These are phyloP conservation scores for Halcyon malimbica DNA, from an alignment of 2,113 vertebrate species.

Conservation along the genomic window DNA sequence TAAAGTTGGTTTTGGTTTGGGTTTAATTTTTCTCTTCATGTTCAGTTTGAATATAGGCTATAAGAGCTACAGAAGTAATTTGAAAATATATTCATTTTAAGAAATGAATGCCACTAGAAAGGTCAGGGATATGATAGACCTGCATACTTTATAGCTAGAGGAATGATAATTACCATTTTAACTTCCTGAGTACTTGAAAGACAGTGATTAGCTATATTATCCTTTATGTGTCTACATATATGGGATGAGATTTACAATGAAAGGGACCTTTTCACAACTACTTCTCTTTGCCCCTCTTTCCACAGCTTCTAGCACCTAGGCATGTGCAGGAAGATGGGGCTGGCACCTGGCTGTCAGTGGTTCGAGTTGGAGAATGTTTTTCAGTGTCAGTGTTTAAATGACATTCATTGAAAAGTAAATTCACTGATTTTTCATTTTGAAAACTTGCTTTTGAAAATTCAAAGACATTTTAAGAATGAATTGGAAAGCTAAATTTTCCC, in stretches of 20 bases:
- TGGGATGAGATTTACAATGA: neutral
- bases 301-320: neutral
- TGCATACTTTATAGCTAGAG: neutral
- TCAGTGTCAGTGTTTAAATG: neutral
- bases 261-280: neutral
- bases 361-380: neutral
- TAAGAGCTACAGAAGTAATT: neutral
- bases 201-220: neutral
- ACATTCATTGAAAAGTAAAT: neutral
- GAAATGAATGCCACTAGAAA: neutral
- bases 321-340: neutral
- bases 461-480: neutral
- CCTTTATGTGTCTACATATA: neutral
- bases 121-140: neutral
- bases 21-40: neutral
- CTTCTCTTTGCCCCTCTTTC: neutral
- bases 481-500: neutral
- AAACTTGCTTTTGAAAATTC: neutral
- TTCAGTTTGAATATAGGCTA: neutral
- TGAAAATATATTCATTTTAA: neutral
- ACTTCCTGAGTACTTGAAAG: slow-evolving; percentile 44
- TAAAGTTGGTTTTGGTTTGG: neutral
- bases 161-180: neutral
- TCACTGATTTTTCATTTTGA: neutral
- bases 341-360: neutral